These are phyloP conservation scores for Ormyrus pomaceus DNA, from an alignment of 2,888 invertebrate genomes.

Conservation along the genomic window DNA sequence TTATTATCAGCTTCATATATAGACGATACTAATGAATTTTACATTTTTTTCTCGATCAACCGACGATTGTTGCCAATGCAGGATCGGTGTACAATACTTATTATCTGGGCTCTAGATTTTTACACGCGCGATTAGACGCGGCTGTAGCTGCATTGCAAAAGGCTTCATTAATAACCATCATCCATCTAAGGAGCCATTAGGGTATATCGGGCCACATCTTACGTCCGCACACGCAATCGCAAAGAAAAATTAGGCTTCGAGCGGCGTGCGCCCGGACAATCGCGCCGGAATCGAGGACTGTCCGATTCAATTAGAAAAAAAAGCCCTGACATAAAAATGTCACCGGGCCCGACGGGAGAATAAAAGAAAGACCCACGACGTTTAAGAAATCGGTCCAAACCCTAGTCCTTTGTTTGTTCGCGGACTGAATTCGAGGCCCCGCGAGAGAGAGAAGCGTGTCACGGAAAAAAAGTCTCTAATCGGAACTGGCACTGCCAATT, in stretches of 20 bases:
- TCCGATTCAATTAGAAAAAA: constrained; percentile 45
- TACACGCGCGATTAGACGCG: no score
- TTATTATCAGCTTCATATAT: no score
- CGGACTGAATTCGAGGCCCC: constrained; percentile 19
- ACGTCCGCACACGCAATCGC: not conserved
- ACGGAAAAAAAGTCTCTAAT: constrained; percentile 35
- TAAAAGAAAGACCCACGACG: constrained; percentile 20
- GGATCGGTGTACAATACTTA: no score
- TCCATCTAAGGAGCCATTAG: not conserved
- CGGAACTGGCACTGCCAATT: no score
- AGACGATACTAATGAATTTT: no score
- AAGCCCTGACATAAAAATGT: constrained; percentile 54
- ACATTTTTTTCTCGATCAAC: no score
- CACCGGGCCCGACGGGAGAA: constrained; percentile 1
- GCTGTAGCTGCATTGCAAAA: constrained; percentile 20
- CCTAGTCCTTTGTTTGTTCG: constrained; percentile 6
- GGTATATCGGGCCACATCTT: not conserved
- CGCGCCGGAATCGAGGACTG: not conserved
- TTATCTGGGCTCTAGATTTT: no score
- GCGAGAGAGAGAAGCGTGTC: constrained; percentile 30
- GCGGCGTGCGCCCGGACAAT: not conserved
- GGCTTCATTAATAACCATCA: constrained; percentile 30
- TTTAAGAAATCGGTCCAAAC: constrained; percentile 38
- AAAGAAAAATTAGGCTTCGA: not conserved
- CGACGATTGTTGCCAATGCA: no score